These are phyloP conservation scores for Leucoma salicis DNA, from an alignment of 2,888 invertebrate genomes.

Conservation along the genomic window DNA sequence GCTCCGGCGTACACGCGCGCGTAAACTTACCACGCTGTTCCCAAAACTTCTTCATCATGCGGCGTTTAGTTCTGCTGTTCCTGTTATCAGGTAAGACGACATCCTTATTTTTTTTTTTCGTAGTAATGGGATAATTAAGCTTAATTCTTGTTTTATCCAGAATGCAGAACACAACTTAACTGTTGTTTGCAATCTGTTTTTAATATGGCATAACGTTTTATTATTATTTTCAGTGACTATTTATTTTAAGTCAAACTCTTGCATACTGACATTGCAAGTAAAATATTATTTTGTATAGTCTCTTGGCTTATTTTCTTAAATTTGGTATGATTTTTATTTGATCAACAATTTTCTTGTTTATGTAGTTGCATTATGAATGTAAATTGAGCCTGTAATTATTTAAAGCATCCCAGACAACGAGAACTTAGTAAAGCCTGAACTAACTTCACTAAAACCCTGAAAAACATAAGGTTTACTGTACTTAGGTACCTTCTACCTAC, in stretches of 20 bases:
- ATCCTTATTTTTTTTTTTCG: background rate
- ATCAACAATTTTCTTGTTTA: too few relatives aligned
- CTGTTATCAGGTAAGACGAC: constrained; percentile 64
- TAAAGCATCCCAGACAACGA: too few relatives aligned
- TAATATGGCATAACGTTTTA: background rate
- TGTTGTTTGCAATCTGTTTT: constrained; percentile 8
- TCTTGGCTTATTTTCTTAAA: background rate
- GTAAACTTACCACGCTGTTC: constrained; percentile 44
- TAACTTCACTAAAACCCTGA: too few relatives aligned
- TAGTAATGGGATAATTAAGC: background rate
- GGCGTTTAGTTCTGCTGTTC: constrained; percentile 64
- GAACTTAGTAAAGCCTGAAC: too few relatives aligned
- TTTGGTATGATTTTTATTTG: background rate
- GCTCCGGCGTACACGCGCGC: constrained; percentile 50
- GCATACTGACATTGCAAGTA: too few relatives aligned
- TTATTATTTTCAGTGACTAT: too few relatives aligned
- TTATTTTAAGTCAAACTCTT: too few relatives aligned
- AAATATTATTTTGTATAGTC: background rate
- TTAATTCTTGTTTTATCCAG: constrained; percentile 1
- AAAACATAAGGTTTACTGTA: too few relatives aligned
- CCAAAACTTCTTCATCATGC: constrained; percentile 59
- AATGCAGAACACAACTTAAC: constrained; percentile 3
- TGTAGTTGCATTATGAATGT: too few relatives aligned
- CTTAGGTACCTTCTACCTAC: too few relatives aligned
- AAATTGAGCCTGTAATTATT: too few relatives aligned